A percentile compares a stretch with the other conserved stretches of the same genome.
Evolutionary conservation across 92 coral and sea anemone species (phyloP).

Genomic region (Pocillopora meandrina): DNA sequence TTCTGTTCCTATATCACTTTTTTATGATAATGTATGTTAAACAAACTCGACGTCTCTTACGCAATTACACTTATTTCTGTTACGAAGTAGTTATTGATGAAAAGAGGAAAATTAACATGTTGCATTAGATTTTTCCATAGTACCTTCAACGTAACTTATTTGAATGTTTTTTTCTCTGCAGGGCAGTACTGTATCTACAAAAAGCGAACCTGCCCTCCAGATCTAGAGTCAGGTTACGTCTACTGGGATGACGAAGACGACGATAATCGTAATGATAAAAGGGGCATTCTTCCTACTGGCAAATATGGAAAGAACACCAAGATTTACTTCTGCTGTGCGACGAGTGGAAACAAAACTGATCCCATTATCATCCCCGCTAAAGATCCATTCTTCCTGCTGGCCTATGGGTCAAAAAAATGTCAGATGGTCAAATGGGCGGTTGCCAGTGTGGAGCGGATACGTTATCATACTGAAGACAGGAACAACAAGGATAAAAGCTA

Average conservation of each 20-base stretch:
- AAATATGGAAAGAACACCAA: constrained; percentile 10
- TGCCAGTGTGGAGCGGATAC: constrained; percentile 65
- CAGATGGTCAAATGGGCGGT: constrained; percentile 72
- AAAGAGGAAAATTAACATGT: no score
- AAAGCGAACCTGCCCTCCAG: constrained; percentile 9
- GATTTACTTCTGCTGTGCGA: constrained; percentile 55
- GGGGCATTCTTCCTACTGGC: constrained; percentile 53
- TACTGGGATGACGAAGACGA: constrained; percentile 54
- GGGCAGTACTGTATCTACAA: constrained; percentile 62
- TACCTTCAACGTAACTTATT: no score
- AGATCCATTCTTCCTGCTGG: constrained; percentile 64
- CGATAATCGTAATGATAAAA: neutral
- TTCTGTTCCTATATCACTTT: no score
- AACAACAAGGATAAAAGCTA: neutral
- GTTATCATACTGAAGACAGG: constrained; percentile 33
- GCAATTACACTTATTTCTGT: no score
- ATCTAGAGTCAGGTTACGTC: constrained; percentile 17
- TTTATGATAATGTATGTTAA: no score
- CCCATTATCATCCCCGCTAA: constrained; percentile 53
- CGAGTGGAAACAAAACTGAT: constrained; percentile 37
- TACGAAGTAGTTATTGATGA: no score
- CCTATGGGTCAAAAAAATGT: constrained; percentile 60
- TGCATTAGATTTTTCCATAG: no score
- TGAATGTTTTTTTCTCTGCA: neutral
- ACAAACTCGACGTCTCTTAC: no score